phyloP scores from a whole-genome alignment of 2,888 invertebrate species.

The Gastrophysa polygoni region DNA sequence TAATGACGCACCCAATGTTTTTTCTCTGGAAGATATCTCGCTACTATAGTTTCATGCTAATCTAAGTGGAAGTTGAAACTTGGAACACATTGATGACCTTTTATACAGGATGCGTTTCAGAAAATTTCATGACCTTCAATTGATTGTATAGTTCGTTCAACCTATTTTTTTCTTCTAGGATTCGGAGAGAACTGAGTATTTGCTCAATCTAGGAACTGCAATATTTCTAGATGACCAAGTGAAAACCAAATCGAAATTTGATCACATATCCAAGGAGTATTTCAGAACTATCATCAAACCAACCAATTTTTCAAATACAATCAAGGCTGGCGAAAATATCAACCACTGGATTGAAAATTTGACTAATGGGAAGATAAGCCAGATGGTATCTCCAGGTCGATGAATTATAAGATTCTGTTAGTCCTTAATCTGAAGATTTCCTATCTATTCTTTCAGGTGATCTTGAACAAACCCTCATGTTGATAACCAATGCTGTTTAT shows the following conservation, averaged over 20 bases:
- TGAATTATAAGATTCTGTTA: background rate
- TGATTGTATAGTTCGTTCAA: no score
- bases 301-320: conserved; percentile 66
- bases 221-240: conserved; percentile 67
- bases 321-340: conserved; percentile 66
- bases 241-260: conserved; percentile 65
- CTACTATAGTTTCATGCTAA: no score
- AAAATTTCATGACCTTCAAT: no score
- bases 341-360: conserved; percentile 81
- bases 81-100: no score
- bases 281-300: conserved; percentile 71
- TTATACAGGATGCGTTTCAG: no score
- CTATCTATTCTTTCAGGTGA: conserved; percentile 64
- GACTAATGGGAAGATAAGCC: conserved; percentile 75
- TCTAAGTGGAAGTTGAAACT: no score
- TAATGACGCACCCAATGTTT: no score
- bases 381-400: conserved; percentile 68
- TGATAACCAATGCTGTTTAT: conserved; percentile 76
- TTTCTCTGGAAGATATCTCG: no score
- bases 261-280: conserved; percentile 65
- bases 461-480: conserved; percentile 66
- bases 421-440: no score
- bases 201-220: conserved; percentile 68
- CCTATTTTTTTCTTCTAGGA: conserved; percentile 19
- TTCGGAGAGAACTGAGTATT: conserved; percentile 57